Conservation (phyloP, 1,140 invertebrate species). For the Holotrichia oblita region DNA sequence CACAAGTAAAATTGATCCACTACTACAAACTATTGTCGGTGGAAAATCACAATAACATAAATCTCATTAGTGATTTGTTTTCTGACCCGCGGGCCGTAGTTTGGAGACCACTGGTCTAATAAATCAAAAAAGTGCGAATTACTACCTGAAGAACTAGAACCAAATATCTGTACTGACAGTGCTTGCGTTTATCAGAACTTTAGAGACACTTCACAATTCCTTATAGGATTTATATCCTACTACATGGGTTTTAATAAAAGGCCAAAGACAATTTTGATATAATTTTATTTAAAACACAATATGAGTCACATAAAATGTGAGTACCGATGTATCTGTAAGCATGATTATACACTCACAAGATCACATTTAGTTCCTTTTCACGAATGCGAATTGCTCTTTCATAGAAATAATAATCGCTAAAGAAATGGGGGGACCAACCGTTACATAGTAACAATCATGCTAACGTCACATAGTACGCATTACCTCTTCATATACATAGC, state of each 20-base stretch:
- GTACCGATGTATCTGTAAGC: conserved; percentile 38
- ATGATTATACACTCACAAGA: conserved; percentile 39
- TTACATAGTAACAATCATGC: conserved; percentile 41
- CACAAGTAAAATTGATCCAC: too few species aligned
- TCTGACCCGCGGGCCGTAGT: too few species aligned
- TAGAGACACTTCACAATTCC: too few species aligned
- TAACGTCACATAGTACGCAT: conserved; percentile 35
- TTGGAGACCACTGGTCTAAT: too few species aligned
- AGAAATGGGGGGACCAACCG: background rate
- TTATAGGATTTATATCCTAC: too few species aligned
- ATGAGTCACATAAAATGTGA: conserved; percentile 23
- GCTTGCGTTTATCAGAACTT: too few species aligned
- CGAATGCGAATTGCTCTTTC: background rate
- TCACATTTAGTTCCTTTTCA: background rate
- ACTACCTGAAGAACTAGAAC: too few species aligned
- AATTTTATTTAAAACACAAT: conserved; percentile 33
- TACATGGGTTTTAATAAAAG: background rate
- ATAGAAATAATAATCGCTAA: background rate
- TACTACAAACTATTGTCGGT: too few species aligned
- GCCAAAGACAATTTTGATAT: background rate
- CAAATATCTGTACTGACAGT: too few species aligned
- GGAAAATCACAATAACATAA: too few species aligned
- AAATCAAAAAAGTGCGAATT: too few species aligned
- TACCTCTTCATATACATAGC: background rate
- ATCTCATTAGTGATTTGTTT: too few species aligned